These are phyloP conservation scores for Rotaria magnacalcarata DNA, from an alignment of 2,888 invertebrate genomes.

Conservation along the genomic window DNA sequence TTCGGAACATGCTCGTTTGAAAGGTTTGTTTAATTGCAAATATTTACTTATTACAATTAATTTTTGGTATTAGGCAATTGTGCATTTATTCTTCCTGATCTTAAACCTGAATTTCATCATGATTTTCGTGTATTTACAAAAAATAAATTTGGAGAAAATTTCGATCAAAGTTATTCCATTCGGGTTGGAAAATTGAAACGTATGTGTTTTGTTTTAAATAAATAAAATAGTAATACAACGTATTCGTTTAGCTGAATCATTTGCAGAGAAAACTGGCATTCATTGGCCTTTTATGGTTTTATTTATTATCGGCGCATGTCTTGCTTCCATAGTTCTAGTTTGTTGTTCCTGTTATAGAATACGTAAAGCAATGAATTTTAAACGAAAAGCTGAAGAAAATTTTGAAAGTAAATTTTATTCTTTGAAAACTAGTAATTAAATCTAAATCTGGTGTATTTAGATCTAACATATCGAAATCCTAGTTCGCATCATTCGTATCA, in stretches of 20 bases:
- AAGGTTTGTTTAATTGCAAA: background rate
- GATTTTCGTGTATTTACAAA: conserved; percentile 24
- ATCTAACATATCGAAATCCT: background rate
- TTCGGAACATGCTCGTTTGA: conserved; percentile 26
- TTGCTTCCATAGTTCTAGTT: background rate
- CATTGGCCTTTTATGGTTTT: background rate
- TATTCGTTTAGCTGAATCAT: background rate
- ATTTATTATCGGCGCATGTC: conserved; percentile 10
- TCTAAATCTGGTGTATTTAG: background rate
- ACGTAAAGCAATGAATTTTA: background rate
- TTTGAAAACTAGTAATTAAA: background rate
- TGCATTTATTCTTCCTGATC: conserved; percentile 32
- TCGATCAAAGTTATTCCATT: conserved; percentile 27
- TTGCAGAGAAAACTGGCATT: conserved; percentile 22
- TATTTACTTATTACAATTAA: no score
- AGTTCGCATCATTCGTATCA: background rate
- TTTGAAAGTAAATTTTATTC: background rate
- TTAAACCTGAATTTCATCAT: conserved; percentile 4
- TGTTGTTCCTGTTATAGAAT: background rate
- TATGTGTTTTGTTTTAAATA: background rate
- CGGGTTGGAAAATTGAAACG: conserved; percentile 23
- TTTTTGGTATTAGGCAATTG: background rate
- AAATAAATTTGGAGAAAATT: conserved; percentile 36
- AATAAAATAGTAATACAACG: no score
- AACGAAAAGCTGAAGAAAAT: background rate